These are phyloP conservation scores for Podotricha telesiphe DNA, from an alignment of 2,888 invertebrate genomes.

Conservation along the genomic window DNA sequence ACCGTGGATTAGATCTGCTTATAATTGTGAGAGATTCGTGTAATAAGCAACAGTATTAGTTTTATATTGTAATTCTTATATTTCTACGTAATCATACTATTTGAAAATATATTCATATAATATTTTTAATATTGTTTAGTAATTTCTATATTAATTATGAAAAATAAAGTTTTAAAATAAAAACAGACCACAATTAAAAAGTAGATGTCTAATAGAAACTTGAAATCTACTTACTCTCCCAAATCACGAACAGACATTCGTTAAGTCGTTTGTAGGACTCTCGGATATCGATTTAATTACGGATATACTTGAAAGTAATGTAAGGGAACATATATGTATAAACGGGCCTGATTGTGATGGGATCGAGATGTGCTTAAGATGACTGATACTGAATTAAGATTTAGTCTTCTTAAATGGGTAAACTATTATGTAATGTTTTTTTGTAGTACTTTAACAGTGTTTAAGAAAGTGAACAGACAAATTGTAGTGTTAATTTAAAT, in stretches of 20 bases:
- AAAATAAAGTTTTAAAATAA: not conserved
- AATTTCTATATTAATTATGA: not conserved
- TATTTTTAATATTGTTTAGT: no score
- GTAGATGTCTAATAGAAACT: not conserved
- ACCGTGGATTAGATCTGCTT: no score
- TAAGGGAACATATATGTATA: constrained; percentile 55
- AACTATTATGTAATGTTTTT: not conserved
- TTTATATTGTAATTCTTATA: no score
- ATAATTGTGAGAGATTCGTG: no score
- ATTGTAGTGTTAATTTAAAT: no score
- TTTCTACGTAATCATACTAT: no score
- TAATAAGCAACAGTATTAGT: no score
- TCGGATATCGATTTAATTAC: constrained; percentile 59
- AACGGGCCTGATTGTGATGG: constrained; percentile 63
- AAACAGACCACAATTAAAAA: no score
- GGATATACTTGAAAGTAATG: constrained; percentile 61
- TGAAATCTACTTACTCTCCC: not conserved
- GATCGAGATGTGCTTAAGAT: constrained; percentile 49
- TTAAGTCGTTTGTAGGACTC: constrained; percentile 49
- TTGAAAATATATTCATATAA: no score
- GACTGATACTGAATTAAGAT: not conserved
- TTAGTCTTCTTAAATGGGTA: not conserved
- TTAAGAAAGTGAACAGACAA: no score
- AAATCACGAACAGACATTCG: constrained; percentile 34
- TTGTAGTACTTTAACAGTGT: no score